A percentile compares a stretch with the other conserved stretches of the same genome.
phyloP scores from a whole-genome alignment of 2,888 invertebrate genomes.

The Morpho achilles region DNA sequence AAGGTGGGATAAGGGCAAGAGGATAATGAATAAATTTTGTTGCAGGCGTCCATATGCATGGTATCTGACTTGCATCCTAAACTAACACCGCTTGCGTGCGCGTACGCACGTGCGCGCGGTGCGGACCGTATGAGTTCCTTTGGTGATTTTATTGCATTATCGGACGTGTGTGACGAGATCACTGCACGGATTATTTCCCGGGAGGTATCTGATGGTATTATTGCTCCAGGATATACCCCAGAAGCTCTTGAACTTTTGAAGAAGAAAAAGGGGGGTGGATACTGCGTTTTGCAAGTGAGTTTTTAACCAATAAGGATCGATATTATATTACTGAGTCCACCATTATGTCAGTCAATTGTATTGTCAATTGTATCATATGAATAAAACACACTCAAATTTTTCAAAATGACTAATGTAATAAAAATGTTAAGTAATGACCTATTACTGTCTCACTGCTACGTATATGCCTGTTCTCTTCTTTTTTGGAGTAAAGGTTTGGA shows the following conservation, averaged over 20 bases:
- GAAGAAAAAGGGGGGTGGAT: slow-evolving; percentile 96
- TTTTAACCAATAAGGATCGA: neutral
- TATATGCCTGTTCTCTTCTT: too few relatives aligned
- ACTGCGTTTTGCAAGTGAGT: slow-evolving; percentile 89
- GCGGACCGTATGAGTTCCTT: slow-evolving; percentile 99
- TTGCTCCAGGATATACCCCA: slow-evolving; percentile 93
- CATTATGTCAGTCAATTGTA: too few relatives aligned
- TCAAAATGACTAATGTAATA: too few relatives aligned
- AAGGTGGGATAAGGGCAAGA: too few relatives aligned
- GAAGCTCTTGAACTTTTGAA: slow-evolving; percentile 91
- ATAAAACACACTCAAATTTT: too few relatives aligned
- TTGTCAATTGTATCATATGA: too few relatives aligned
- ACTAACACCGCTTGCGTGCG: slow-evolving; percentile 90
- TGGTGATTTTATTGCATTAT: slow-evolving; percentile 97
- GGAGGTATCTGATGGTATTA: slow-evolving; percentile 98
- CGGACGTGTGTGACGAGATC: slow-evolving; percentile 91
- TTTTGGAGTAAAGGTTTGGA: too few relatives aligned
- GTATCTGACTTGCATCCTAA: slow-evolving; percentile 89
- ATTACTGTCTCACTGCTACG: too few relatives aligned
- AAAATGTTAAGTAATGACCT: too few relatives aligned
- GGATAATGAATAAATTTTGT: neutral
- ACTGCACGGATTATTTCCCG: slow-evolving; percentile 96
- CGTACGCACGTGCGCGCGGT: slow-evolving; percentile 97
- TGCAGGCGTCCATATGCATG: slow-evolving; percentile 94
- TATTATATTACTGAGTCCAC: too few relatives aligned